Conservation (phyloP, 2,113 vertebrate genomes). For the Poeciliopsis prolifica region DNA sequence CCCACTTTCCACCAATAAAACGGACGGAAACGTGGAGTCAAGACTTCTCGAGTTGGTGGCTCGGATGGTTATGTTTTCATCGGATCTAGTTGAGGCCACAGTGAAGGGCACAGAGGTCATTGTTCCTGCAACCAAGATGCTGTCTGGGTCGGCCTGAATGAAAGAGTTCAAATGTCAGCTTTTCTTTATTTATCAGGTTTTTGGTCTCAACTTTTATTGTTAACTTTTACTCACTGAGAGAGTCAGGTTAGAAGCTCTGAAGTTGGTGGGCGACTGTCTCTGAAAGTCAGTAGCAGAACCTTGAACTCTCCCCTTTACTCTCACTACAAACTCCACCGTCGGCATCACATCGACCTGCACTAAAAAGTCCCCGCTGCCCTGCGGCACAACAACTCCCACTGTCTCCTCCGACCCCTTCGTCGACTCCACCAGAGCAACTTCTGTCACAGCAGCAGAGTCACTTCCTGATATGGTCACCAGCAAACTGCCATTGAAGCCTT, state of each 20-base stretch:
- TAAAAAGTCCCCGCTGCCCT: conserved; percentile 38
- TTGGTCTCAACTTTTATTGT: neutral
- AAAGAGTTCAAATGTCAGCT: neutral
- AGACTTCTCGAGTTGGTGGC: conserved; percentile 56
- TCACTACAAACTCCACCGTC: conserved; percentile 48
- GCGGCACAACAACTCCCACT: conserved; percentile 31
- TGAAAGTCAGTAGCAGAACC: conserved; percentile 40
- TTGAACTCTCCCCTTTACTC: conserved; percentile 41
- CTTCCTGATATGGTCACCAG: conserved; percentile 62
- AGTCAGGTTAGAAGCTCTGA: conserved; percentile 58
- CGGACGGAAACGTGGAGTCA: conserved; percentile 27
- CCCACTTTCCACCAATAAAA: conserved; percentile 38
- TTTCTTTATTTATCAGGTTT: neutral
- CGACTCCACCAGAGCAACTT: conserved; percentile 54
- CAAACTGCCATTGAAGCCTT: conserved; percentile 58
- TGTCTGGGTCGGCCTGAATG: conserved; percentile 48
- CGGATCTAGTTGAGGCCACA: conserved; percentile 23
- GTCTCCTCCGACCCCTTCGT: conserved; percentile 34
- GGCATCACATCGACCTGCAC: conserved; percentile 52
- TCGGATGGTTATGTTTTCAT: conserved; percentile 58
- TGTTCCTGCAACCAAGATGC: conserved; percentile 48
- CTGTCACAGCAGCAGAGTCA: conserved; percentile 42
- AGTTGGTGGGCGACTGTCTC: conserved; percentile 60
- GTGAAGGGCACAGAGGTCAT: conserved; percentile 57
- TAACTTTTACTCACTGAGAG: conserved; percentile 56